These are phyloP conservation scores for Stegostoma tigrinum DNA, from an alignment of 2,113 vertebrate species.

Conservation along the genomic window DNA sequence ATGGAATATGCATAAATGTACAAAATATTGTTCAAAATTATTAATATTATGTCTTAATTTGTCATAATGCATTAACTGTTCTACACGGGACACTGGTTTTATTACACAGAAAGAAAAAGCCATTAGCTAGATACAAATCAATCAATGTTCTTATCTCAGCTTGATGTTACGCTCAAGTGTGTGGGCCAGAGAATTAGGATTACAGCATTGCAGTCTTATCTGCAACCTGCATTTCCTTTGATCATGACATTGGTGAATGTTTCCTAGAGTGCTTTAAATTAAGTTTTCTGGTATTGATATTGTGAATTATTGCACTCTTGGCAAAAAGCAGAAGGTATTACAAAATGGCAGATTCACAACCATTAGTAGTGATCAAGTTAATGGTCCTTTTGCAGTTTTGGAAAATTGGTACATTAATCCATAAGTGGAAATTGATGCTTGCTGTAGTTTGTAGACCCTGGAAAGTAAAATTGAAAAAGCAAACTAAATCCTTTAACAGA, in stretches of 20 bases:
- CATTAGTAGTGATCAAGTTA: neutral
- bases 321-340: neutral
- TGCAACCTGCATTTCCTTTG: neutral
- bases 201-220: neutral
- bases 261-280: neutral
- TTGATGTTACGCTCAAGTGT: neutral
- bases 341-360: neutral
- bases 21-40: neutral
- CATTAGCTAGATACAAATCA: neutral
- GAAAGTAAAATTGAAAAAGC: neutral
- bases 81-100: neutral
- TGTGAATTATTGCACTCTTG: neutral
- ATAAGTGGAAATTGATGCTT: neutral
- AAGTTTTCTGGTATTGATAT: neutral
- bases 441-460: neutral
- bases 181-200: neutral
- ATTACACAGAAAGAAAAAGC: neutral
- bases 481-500: neutral
- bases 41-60: neutral
- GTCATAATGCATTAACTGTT: neutral
- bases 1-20: neutral
- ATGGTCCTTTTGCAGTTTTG: neutral
- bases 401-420: neutral
- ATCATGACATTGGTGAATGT: neutral
- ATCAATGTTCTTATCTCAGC: neutral